phyloP scores from a whole-genome alignment of 2,797 vertebrate genomes.

The Sebastes goodei region DNA sequence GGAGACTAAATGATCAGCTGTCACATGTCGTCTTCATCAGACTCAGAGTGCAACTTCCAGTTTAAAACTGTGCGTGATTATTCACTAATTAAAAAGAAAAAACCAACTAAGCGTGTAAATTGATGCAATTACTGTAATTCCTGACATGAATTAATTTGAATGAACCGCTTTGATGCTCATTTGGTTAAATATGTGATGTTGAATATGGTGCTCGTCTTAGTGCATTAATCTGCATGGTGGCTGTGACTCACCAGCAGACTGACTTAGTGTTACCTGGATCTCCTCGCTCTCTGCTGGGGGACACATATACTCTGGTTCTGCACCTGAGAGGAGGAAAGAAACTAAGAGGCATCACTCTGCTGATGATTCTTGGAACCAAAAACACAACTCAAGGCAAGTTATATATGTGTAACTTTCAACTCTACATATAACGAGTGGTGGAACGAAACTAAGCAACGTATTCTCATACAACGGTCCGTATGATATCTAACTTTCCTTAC shows the following conservation, averaged over 20 bases:
- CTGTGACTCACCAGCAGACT: constrained; percentile 35
- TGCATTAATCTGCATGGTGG: not conserved
- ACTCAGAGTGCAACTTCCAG: not conserved
- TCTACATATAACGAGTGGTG: not conserved
- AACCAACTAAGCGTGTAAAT: not conserved
- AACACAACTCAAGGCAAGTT: not conserved
- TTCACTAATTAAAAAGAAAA: constrained; percentile 24
- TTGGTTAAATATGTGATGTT: not conserved
- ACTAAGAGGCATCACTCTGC: constrained; percentile 31
- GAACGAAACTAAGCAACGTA: not conserved
- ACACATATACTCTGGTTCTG: not conserved
- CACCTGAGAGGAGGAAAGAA: constrained; percentile 20
- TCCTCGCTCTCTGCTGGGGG: constrained; percentile 1
- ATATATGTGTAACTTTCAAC: too few species aligned
- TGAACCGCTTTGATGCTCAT: not conserved
- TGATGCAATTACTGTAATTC: constrained; percentile 4
- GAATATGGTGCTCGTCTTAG: not conserved
- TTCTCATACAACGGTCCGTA: too few species aligned
- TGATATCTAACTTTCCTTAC: too few species aligned
- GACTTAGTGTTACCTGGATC: constrained; percentile 18
- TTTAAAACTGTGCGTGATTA: not conserved
- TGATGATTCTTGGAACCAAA: not conserved
- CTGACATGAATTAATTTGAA: not conserved
- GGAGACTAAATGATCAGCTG: constrained; percentile 5
- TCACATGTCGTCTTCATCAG: not conserved